A percentile compares a stretch with the other conserved stretches of the same genome.
Conservation (phyloP, 2,113 vertebrate species). For the Silurus glanis region DNA sequence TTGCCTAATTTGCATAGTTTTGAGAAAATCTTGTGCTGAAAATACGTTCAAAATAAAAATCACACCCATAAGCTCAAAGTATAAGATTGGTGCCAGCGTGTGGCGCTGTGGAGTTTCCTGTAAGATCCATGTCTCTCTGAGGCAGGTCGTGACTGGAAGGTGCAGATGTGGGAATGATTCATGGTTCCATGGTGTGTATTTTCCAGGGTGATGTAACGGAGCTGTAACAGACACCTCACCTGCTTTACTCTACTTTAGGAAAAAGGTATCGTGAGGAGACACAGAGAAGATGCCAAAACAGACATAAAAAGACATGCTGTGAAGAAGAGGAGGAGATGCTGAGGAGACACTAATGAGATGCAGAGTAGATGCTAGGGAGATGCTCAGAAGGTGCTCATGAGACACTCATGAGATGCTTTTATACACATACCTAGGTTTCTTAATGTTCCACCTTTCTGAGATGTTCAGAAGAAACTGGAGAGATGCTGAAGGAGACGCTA, state of each 20-base stretch:
- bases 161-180: not conserved
- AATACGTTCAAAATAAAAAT: not conserved
- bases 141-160: not conserved
- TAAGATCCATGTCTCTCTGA: not conserved
- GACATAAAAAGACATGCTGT: too few species aligned
- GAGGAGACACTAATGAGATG: not conserved
- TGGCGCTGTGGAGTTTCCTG: not conserved
- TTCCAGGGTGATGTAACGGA: conserved; percentile 5
- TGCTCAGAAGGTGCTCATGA: too few species aligned
- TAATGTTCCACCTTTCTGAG: too few species aligned
- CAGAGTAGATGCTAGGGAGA: too few species aligned
- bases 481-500: too few species aligned
- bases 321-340: not conserved
- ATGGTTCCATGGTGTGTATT: not conserved
- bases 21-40: too few species aligned
- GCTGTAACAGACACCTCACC: not conserved
- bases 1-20: too few species aligned
- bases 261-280: not conserved
- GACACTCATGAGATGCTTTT: too few species aligned
- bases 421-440: too few species aligned
- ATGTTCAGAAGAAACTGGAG: too few species aligned
- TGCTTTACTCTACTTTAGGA: not conserved
- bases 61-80: not conserved
- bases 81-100: not conserved
- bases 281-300: not conserved